These are phyloP conservation scores for Glossophaga mutica DNA, from an alignment of 2,797 vertebrate species.

Conservation along the genomic window DNA sequence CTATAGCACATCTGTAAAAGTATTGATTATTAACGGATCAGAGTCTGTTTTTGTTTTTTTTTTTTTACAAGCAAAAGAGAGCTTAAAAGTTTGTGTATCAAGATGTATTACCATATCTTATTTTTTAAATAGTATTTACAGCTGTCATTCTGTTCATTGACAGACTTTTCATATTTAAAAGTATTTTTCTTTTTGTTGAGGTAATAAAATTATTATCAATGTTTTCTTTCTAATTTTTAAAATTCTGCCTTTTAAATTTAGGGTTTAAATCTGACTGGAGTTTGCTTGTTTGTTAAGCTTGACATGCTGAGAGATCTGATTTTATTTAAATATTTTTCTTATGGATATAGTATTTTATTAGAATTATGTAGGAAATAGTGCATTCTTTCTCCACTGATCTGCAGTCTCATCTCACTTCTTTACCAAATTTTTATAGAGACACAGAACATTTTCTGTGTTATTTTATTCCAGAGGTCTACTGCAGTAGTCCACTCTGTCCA, in stretches of 20 bases:
- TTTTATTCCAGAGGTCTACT: not conserved
- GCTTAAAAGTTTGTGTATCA: not conserved
- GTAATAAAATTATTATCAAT: not conserved
- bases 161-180: not conserved
- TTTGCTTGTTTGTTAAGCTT: not conserved
- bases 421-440: not conserved
- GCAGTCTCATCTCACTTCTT: not conserved
- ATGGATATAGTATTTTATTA: not conserved
- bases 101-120: not conserved
- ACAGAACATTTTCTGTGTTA: not conserved
- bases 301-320: not conserved
- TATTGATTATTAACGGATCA: not conserved
- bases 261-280: not conserved
- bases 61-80: not conserved
- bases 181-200: not conserved
- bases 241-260: not conserved
- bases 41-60: not conserved
- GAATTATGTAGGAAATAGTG: not conserved
- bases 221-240: not conserved
- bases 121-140: not conserved
- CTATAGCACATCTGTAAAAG: not conserved
- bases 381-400: not conserved
- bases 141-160: not conserved
- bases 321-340: not conserved
- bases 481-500: not conserved